Base-by-base conservation (phyloP, 2,113 vertebrate genomes). In the Himantopus leucocephalus region DNA sequence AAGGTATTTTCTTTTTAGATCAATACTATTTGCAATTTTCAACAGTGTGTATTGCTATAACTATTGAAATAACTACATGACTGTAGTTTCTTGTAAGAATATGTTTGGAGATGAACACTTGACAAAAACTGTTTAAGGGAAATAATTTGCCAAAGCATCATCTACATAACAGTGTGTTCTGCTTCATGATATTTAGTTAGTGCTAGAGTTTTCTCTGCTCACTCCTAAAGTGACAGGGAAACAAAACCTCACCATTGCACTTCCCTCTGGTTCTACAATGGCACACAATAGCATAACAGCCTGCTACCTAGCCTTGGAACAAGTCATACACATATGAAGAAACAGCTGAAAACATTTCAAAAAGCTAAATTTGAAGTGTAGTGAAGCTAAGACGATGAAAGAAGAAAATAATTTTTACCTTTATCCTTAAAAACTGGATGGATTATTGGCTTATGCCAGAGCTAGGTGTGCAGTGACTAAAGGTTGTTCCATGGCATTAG, bases 281-380 rank as follows among this genome's bases (percentile, higher is more conserved):
- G 58, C 22, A 19, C 21, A 53, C 66, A 72, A 13, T 2, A 67
- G 22, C 18, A 2, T 4, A 56, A 60, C 24, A 73, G 39, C 20
- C 62, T 62, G 41, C 53, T 48, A 23, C 12, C 35, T 34, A 67
- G 47, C 50, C 48, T 47, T 34, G 29, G 24, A 70, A 48, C 39
- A 58, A 79, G 9, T 27, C 62, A 45, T 4, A 45, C 1, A 2
- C 9, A 9, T 23, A 59, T 2, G 8, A 63, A 88, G 35, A 53
- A 79, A 77, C 27, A 37, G n/a, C 14, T 68, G 4, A 85, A 90
- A 82, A 62, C 10, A 22, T 39, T 59, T 73, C 6, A 23, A 19
- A 41, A 50, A 48, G 8, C 10, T 78, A 5, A 7, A 47, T 18
- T 18, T 58, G 41, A 71, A 72, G 22, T 0, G 0, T 2, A 52